These are phyloP conservation scores for Scrobipalpa costella DNA, from an alignment of 2,888 invertebrate species.

Conservation along the genomic window DNA sequence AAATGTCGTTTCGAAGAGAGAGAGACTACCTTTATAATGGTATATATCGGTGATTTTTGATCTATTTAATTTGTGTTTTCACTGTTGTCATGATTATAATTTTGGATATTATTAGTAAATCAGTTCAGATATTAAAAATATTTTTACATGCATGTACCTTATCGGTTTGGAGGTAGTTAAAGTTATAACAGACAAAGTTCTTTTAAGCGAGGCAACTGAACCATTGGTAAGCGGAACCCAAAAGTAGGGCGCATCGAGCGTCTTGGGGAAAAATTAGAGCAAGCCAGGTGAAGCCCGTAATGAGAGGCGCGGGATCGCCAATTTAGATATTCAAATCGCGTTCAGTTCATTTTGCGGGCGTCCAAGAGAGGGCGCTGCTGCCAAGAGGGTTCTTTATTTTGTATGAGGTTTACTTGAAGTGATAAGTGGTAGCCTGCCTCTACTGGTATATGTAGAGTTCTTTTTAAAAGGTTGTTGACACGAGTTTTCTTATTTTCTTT, in stretches of 20 bases:
- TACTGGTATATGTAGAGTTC: neutral
- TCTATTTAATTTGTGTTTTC: too few species aligned
- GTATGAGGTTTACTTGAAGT: neutral
- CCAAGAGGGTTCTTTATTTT: neutral
- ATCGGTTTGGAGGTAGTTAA: too few species aligned
- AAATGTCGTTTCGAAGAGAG: too few species aligned
- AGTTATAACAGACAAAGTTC: too few species aligned
- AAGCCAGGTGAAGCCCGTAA: conserved; percentile 66
- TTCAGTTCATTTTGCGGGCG: conserved; percentile 43
- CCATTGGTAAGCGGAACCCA: neutral
- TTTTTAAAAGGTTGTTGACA: neutral
- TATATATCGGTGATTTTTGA: too few species aligned
- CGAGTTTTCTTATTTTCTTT: too few species aligned
- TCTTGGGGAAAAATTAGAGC: conserved; percentile 58
- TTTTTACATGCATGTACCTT: too few species aligned
- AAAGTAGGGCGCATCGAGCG: conserved; percentile 49
- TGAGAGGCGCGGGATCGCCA: conserved; percentile 72
- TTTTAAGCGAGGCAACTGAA: neutral
- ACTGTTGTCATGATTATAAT: too few species aligned
- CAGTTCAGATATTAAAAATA: too few species aligned
- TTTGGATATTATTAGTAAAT: too few species aligned
- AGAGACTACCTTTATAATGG: too few species aligned
- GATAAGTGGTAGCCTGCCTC: conserved; percentile 11
- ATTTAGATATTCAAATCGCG: conserved; percentile 80
- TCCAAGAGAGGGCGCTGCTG: neutral